Percentiles rank a stretch among this genome's conserved stretches.
These are phyloP conservation scores for Etheostoma cragini DNA, from an alignment of 2,113 vertebrate genomes.

Conservation along the genomic window DNA sequence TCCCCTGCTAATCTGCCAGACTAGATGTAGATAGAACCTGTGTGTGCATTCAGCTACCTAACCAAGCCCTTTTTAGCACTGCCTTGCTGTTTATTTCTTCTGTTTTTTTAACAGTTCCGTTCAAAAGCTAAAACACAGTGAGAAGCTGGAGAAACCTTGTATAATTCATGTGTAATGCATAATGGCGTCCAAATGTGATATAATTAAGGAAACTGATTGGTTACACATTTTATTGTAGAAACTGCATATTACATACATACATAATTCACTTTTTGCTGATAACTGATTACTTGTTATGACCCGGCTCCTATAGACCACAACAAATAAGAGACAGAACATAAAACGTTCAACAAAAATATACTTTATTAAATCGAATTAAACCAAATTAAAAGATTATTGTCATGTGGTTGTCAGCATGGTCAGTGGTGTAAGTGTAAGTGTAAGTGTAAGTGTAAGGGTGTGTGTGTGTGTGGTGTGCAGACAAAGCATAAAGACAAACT, in stretches of 20 bases:
- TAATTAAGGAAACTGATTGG: neutral
- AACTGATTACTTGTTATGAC: no score
- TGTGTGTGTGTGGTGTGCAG: no score
- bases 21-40: constrained; percentile 41
- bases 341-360: no score
- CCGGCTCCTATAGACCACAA: no score
- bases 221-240: neutral
- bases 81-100: neutral
- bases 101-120: neutral
- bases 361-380: no score
- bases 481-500: no score
- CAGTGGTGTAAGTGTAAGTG: no score
- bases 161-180: neutral
- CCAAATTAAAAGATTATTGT: no score
- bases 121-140: constrained; percentile 22
- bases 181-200: no score
- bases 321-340: no score
- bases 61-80: constrained; percentile 38
- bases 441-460: no score
- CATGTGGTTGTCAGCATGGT: no score
- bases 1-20: constrained; percentile 49
- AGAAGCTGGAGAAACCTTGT: neutral
- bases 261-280: neutral
- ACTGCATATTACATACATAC: neutral
- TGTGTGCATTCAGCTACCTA: constrained; percentile 60